phyloP scores from a whole-genome alignment of 2,797 vertebrate species.

The Sebastes iracundus region DNA sequence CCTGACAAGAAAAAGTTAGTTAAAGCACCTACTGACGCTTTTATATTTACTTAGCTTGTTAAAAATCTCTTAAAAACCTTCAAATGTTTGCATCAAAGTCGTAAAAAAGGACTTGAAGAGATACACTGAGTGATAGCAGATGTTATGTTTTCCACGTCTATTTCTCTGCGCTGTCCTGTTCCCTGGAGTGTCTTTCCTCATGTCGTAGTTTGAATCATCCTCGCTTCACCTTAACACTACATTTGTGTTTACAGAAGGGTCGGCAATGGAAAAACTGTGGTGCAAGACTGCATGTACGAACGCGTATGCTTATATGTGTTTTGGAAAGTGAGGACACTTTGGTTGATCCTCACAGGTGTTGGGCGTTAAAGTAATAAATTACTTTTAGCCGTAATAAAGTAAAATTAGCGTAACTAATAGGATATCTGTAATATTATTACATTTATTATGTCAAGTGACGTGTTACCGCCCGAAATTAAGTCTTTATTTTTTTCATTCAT shows the following conservation, averaged over 20 bases:
- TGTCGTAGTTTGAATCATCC: not conserved
- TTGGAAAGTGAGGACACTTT: not conserved
- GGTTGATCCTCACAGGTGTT: not conserved
- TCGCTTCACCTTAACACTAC: conserved; percentile 10
- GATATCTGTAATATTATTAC: not conserved
- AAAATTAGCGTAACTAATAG: not conserved
- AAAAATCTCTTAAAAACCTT: not conserved
- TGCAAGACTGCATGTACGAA: not conserved
- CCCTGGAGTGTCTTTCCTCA: not conserved
- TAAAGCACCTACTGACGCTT: not conserved
- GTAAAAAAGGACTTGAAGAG: not conserved
- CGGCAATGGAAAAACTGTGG: conserved; percentile 6
- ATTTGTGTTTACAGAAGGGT: conserved; percentile 10
- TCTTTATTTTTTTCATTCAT: not conserved
- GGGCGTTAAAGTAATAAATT: not conserved
- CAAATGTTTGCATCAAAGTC: not conserved
- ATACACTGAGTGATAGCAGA: not conserved
- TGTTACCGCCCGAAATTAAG: not conserved
- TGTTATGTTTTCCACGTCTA: not conserved
- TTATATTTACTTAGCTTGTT: not conserved
- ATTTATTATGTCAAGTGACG: not conserved
- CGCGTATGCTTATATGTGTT: not conserved
- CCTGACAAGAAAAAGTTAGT: not conserved
- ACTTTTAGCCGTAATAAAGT: not conserved
- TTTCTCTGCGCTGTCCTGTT: not conserved